phyloP scores from a whole-genome alignment of 2,888 invertebrate species.

The Lagria hirta region DNA sequence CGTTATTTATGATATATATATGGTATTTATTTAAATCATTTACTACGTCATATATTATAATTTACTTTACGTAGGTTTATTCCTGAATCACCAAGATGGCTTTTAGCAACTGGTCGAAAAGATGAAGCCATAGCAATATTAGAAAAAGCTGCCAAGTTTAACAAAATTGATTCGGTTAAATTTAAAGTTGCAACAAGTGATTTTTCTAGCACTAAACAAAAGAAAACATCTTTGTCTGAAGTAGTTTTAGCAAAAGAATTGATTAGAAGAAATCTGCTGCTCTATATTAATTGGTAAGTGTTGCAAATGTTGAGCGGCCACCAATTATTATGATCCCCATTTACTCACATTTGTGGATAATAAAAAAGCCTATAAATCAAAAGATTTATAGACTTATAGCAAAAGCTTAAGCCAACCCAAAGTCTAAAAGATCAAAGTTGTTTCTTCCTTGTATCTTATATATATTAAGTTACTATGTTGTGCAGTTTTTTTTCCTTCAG shows the following conservation, averaged over 20 bases:
- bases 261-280: slow-evolving; percentile 55
- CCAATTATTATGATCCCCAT: too few relatives aligned
- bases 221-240: slow-evolving; percentile 47
- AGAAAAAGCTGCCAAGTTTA: slow-evolving; percentile 46
- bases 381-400: too few relatives aligned
- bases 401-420: too few relatives aligned
- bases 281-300: slow-evolving; percentile 62
- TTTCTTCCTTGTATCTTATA: too few relatives aligned
- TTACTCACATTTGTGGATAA: too few relatives aligned
- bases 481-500: too few relatives aligned
- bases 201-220: slow-evolving; percentile 40
- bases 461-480: too few relatives aligned
- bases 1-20: slow-evolving; percentile 56
- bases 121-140: slow-evolving; percentile 57
- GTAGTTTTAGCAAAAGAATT: slow-evolving; percentile 58
- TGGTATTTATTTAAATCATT: slow-evolving; percentile 49
- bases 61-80: slow-evolving; percentile 52
- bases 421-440: too few relatives aligned
- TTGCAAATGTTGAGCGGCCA: too few relatives aligned
- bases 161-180: slow-evolving; percentile 36
- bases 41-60: slow-evolving; percentile 4
- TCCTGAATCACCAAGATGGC: slow-evolving; percentile 67
- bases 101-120: slow-evolving; percentile 59
- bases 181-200: slow-evolving; percentile 30
- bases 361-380: too few relatives aligned